These are phyloP conservation scores for Tryphoninae sp. DNA, from an alignment of 2,888 invertebrate species.

Conservation along the genomic window DNA sequence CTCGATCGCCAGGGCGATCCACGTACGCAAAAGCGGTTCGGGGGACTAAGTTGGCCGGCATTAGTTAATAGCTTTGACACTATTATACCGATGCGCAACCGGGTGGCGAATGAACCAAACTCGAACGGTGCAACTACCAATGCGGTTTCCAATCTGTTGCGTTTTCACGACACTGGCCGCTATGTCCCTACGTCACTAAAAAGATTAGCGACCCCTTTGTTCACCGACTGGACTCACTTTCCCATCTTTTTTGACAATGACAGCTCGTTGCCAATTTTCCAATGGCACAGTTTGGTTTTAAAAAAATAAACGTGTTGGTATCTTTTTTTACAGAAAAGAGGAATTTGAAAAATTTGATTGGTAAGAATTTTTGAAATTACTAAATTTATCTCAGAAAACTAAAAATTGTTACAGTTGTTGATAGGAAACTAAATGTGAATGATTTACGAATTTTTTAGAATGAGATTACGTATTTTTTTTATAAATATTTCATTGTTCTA, in stretches of 20 bases:
- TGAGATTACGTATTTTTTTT: too few relatives aligned
- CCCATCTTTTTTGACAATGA: slow-evolving; percentile 17
- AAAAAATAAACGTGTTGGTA: too few relatives aligned
- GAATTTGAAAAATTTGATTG: too few relatives aligned
- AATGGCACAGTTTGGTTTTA: slow-evolving; percentile 34
- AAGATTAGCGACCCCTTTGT: slow-evolving; percentile 56
- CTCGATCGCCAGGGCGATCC: slow-evolving; percentile 70
- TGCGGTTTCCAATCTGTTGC: slow-evolving; percentile 82
- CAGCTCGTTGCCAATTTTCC: not conserved
- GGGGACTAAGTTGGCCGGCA: slow-evolving; percentile 71
- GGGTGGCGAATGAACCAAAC: slow-evolving; percentile 74
- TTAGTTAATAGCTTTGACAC: slow-evolving; percentile 79
- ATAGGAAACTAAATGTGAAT: too few relatives aligned
- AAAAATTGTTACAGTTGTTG: too few relatives aligned
- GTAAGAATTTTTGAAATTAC: too few relatives aligned
- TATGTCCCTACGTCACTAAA: slow-evolving; percentile 58
- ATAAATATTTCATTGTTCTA: too few relatives aligned
- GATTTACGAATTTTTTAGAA: too few relatives aligned
- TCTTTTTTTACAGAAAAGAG: too few relatives aligned
- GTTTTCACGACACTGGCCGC: slow-evolving; percentile 74
- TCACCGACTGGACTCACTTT: slow-evolving; percentile 14
- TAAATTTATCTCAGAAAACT: too few relatives aligned
- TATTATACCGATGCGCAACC: slow-evolving; percentile 67
- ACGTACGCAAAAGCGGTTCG: slow-evolving; percentile 61
- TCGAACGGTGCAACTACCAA: slow-evolving; percentile 66